Conservation (phyloP, 2,888 invertebrate species). For the Graphium colonna region DNA sequence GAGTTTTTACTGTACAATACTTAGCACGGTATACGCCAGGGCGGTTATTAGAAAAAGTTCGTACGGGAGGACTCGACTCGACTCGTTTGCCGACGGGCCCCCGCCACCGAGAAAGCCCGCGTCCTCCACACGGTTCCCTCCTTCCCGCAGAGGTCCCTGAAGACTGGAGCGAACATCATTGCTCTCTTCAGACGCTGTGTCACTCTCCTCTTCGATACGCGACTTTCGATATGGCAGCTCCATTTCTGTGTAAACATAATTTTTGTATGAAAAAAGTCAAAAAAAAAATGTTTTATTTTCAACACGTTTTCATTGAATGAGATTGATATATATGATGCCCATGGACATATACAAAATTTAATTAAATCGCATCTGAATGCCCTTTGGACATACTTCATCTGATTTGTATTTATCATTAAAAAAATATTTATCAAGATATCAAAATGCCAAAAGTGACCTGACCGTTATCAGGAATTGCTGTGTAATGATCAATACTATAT, state of each 20-base stretch:
- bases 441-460: no score
- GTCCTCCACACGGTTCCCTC: constrained; percentile 72
- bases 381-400: no score
- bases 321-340: no score
- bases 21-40: constrained; percentile 57
- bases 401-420: no score
- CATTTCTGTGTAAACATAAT: constrained; percentile 75
- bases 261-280: not conserved
- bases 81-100: constrained; percentile 44
- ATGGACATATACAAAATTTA: no score
- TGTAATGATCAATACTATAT: no score
- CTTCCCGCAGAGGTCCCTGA: constrained; percentile 83
- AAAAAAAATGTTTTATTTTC: no score
- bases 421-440: no score
- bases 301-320: no score
- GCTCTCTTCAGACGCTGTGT: constrained; percentile 61
- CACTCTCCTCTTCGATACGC: constrained; percentile 66
- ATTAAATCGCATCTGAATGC: no score
- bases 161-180: constrained; percentile 82
- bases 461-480: no score
- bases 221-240: constrained; percentile 79
- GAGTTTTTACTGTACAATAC: no score
- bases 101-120: constrained; percentile 66
- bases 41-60: constrained; percentile 62
- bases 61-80: constrained; percentile 41